These are phyloP conservation scores for Latrodectus hesperus DNA, from an alignment of 2,888 invertebrate species.

Conservation along the genomic window DNA sequence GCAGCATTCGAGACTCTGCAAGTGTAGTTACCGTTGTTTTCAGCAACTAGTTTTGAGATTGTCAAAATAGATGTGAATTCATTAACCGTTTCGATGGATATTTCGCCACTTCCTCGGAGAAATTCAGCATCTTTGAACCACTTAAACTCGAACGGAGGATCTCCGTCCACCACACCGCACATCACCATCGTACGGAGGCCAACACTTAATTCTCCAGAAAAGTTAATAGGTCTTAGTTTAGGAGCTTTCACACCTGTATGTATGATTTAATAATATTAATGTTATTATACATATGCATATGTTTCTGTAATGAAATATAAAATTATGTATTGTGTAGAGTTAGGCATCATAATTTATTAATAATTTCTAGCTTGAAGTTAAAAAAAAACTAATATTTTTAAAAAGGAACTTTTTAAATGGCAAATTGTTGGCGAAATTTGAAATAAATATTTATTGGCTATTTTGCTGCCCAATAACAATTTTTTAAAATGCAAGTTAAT, in stretches of 20 bases:
- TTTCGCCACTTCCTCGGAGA: not conserved
- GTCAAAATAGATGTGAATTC: not conserved
- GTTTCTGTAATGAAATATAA: not conserved
- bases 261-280: not conserved
- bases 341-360: too few relatives aligned
- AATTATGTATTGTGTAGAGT: not conserved
- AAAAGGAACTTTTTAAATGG: too few relatives aligned
- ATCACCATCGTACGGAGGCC: slow-evolving; percentile 21
- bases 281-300: not conserved
- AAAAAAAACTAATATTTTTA: too few relatives aligned
- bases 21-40: slow-evolving; percentile 38
- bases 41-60: not conserved
- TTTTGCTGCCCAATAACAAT: too few relatives aligned
- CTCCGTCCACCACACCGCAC: slow-evolving; percentile 61
- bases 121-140: slow-evolving; percentile 63
- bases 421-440: too few relatives aligned
- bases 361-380: too few relatives aligned
- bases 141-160: slow-evolving; percentile 51
- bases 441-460: too few relatives aligned
- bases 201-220: slow-evolving; percentile 3
- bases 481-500: too few relatives aligned
- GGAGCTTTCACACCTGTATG: not conserved
- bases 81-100: not conserved
- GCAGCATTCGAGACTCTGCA: slow-evolving; percentile 29
- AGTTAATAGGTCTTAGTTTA: slow-evolving; percentile 18